phyloP scores from a whole-genome alignment of 2,888 invertebrate genomes.

The Subacronicta megacephala region DNA sequence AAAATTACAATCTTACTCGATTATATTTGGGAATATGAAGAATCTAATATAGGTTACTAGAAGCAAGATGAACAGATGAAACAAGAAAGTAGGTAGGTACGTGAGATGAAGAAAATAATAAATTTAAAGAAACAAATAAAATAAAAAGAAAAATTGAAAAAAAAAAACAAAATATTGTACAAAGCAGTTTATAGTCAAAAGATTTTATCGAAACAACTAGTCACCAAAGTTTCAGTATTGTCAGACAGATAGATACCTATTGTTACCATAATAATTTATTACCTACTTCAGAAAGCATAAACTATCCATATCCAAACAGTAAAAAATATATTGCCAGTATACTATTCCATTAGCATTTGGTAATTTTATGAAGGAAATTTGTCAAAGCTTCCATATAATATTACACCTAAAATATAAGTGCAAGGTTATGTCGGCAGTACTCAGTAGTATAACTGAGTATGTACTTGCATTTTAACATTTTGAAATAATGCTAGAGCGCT shows the following conservation, averaged over 20 bases:
- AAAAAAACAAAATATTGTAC: constrained; percentile 33
- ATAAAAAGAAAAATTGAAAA: constrained; percentile 22
- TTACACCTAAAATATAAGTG: too few relatives aligned
- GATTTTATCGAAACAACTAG: constrained; percentile 20
- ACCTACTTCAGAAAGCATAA: constrained; percentile 22
- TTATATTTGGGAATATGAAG: neutral
- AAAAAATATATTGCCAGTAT: constrained; percentile 18
- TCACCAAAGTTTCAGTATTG: constrained; percentile 19
- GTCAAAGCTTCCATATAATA: neutral
- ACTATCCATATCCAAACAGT: constrained; percentile 13
- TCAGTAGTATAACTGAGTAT: too few relatives aligned
- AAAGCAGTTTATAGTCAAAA: constrained; percentile 36
- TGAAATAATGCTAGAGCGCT: too few relatives aligned
- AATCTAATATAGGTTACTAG: constrained; percentile 26
- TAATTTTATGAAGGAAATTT: constrained; percentile 11
- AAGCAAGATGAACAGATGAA: constrained; percentile 50
- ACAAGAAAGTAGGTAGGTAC: constrained; percentile 17
- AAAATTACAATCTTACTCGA: constrained; percentile 8
- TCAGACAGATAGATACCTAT: constrained; percentile 24
- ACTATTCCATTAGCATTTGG: neutral
- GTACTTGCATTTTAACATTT: too few relatives aligned
- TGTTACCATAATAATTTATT: constrained; percentile 36
- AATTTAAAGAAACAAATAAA: constrained; percentile 28
- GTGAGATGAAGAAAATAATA: constrained; percentile 30
- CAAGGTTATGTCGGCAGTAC: too few relatives aligned